Evolutionary conservation across 2,113 vertebrate genomes (phyloP).

Genomic region (Orientallactaga bullata): DNA sequence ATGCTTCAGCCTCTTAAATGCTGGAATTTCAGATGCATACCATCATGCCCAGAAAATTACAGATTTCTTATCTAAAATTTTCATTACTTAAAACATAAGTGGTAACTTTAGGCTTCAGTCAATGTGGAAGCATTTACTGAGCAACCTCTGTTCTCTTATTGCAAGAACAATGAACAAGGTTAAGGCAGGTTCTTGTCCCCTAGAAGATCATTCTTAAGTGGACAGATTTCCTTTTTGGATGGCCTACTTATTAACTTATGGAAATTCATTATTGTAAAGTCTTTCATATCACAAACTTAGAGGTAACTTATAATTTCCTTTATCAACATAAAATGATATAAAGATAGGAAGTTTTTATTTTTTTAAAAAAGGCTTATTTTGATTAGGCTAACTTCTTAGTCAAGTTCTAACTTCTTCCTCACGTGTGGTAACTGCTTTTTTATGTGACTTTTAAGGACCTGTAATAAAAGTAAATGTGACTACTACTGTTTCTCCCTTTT

Average conservation of each 20-base stretch:
- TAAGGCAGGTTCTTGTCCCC: not conserved
- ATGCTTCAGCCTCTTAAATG: too few species aligned
- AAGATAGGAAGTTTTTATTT: not conserved
- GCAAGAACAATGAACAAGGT: not conserved
- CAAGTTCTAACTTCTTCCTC: not conserved
- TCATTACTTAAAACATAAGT: not conserved
- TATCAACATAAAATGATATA: constrained; percentile 1
- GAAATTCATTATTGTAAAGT: constrained; percentile 36
- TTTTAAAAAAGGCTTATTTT: not conserved
- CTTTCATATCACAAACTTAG: not conserved
- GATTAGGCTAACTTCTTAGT: not conserved
- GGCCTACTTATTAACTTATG: not conserved
- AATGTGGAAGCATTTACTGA: constrained; percentile 31
- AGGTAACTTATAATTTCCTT: constrained; percentile 40
- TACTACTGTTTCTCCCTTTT: constrained; percentile 1
- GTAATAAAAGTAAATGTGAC: not conserved
- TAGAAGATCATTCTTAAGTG: not conserved
- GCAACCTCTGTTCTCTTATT: not conserved
- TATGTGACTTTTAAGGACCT: not conserved
- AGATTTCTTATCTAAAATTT: constrained; percentile 41
- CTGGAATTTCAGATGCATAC: too few species aligned
- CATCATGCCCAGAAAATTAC: not conserved
- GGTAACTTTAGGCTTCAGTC: constrained; percentile 17
- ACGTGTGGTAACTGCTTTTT: not conserved
- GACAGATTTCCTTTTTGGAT: constrained; percentile 19